A percentile compares a stretch with the other conserved stretches of the same genome.
phyloP scores from a whole-genome alignment of 2,113 vertebrate species.

The Platichthys stellatus region DNA sequence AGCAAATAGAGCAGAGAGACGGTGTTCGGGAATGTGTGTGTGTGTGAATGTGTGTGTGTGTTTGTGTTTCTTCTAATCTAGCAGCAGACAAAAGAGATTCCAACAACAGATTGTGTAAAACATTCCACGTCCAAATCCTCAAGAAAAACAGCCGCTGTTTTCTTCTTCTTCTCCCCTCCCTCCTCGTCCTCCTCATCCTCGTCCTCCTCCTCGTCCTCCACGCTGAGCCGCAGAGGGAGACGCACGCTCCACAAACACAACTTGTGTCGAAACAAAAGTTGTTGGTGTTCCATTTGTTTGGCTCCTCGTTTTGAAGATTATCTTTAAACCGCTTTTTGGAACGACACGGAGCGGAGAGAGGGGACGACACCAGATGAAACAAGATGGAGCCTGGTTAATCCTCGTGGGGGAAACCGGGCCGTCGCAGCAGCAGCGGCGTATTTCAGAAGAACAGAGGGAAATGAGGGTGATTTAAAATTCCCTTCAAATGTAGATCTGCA shows the following conservation, averaged over 20 bases:
- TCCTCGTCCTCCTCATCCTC: too few relatives aligned
- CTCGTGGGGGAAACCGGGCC: conserved; percentile 7
- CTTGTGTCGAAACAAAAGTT: conserved; percentile 48
- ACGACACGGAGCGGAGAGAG: conserved; percentile 10
- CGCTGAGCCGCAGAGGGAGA: conserved; percentile 39
- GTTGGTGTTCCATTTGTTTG: conserved; percentile 47
- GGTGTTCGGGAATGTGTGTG: neutral
- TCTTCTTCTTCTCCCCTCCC: too few relatives aligned
- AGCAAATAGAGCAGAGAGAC: conserved; percentile 32
- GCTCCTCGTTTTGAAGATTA: conserved; percentile 53
- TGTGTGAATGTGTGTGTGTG: neutral
- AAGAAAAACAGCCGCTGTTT: conserved; percentile 6
- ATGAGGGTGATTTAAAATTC: conserved; percentile 9
- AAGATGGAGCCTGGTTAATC: conserved; percentile 53
- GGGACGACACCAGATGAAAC: conserved; percentile 43
- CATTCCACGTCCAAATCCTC: conserved; percentile 41
- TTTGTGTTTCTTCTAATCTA: conserved; percentile 37
- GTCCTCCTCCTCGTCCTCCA: neutral
- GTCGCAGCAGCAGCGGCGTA: neutral
- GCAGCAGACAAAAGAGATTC: conserved; percentile 58
- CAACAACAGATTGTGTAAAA: conserved; percentile 66
- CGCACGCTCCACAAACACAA: conserved; percentile 39
- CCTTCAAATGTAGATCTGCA: too few relatives aligned
- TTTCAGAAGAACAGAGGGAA: conserved; percentile 5
- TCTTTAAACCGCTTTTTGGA: conserved; percentile 39